These are phyloP conservation scores for Sardina pilchardus DNA, from an alignment of 2,113 vertebrate species.

Conservation along the genomic window DNA sequence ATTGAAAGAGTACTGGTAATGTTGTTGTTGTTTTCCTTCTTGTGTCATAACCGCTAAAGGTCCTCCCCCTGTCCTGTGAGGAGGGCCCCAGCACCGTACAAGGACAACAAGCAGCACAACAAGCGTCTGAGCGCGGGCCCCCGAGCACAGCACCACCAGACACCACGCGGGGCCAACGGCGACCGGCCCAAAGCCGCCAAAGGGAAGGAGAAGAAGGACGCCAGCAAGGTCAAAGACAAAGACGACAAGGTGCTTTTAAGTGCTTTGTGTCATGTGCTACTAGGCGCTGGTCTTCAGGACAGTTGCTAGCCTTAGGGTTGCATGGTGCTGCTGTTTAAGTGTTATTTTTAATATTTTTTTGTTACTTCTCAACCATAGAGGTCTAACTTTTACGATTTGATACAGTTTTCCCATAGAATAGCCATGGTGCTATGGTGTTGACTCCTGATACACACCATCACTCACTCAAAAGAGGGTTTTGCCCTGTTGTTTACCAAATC, in stretches of 20 bases:
- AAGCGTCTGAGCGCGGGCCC: conserved; percentile 77
- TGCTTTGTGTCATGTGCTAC: too few species aligned
- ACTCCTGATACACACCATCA: neutral
- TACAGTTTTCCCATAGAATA: neutral
- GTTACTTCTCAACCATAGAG: too few species aligned
- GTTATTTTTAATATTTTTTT: neutral
- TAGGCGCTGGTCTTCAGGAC: neutral
- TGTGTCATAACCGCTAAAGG: conserved; percentile 60
- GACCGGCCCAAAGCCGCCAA: conserved; percentile 80
- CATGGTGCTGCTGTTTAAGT: neutral
- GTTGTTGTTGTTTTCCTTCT: conserved; percentile 18
- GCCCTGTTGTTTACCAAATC: neutral
- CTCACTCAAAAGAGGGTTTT: neutral
- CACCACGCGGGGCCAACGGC: conserved; percentile 74
- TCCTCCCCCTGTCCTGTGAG: conserved; percentile 81
- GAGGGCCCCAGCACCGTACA: conserved; percentile 76
- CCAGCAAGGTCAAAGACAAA: conserved; percentile 75
- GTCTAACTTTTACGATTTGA: neutral
- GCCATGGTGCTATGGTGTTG: neutral
- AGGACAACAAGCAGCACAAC: conserved; percentile 80
- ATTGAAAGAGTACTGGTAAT: conserved; percentile 8
- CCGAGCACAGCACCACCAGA: conserved; percentile 77
- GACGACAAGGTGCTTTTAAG: conserved; percentile 84
- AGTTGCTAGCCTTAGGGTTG: neutral
- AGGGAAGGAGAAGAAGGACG: conserved; percentile 86